phyloP scores from a whole-genome alignment of 2,888 invertebrate genomes.

The Blomia tropicalis region DNA sequence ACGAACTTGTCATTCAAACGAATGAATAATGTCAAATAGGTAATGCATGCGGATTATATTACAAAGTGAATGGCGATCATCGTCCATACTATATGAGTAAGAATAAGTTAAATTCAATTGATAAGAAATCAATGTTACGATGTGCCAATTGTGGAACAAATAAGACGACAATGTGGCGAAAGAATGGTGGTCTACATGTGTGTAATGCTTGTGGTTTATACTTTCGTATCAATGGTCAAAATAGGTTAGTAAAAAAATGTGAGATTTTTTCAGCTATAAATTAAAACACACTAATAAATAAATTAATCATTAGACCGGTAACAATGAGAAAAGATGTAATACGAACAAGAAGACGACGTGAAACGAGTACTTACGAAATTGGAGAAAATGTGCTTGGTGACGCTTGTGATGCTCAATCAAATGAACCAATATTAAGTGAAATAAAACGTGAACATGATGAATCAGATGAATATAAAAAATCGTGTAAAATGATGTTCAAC shows the following conservation, averaged over 20 bases:
- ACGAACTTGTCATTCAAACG: not conserved
- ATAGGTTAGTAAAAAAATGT: conserved; percentile 2
- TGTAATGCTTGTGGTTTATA: conserved; percentile 20
- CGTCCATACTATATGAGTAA: conserved; percentile 18
- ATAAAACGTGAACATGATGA: not conserved
- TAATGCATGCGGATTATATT: conserved; percentile 20
- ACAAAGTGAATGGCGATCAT: conserved; percentile 19
- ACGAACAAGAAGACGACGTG: conserved; percentile 17
- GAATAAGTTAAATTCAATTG: conserved; percentile 8
- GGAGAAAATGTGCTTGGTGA: not conserved
- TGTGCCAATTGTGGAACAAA: conserved; percentile 22
- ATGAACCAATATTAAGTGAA: not conserved
- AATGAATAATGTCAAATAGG: not conserved
- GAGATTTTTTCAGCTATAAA: not conserved
- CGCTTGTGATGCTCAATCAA: not conserved
- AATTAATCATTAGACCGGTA: conserved; percentile 10
- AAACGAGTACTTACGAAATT: not conserved
- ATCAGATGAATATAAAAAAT: not conserved
- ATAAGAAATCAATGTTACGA: conserved; percentile 11
- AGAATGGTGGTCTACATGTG: conserved; percentile 18
- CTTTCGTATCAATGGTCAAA: conserved; percentile 21
- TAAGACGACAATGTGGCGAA: conserved; percentile 22
- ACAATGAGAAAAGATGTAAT: conserved; percentile 20
- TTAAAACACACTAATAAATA: not conserved
- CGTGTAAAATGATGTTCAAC: not conserved